A percentile compares a stretch with the other conserved stretches of the same genome.
These are phyloP conservation scores for Elgaria multicarinata DNA, from an alignment of 2,113 vertebrate genomes.

Conservation along the genomic window DNA sequence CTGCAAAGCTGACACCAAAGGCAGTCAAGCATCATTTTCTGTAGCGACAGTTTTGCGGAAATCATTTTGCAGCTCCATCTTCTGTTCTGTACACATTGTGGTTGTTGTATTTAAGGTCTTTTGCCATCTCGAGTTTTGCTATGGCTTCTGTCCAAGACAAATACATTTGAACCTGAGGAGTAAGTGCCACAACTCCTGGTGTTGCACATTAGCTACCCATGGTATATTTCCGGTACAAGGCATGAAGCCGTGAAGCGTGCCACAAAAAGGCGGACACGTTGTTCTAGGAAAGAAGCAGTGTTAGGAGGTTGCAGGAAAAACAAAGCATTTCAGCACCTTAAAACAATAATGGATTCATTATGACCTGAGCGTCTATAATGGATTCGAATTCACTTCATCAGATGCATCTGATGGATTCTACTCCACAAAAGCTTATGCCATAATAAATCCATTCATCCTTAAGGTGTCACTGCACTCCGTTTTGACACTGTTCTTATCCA, in stretches of 20 bases:
- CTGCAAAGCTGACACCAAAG: background rate
- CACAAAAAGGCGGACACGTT: background rate
- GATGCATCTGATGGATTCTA: background rate
- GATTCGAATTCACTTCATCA: no score
- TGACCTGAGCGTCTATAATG: background rate
- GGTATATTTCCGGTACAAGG: background rate
- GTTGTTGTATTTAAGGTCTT: background rate
- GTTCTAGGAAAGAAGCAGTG: background rate
- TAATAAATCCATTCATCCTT: background rate
- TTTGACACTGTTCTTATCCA: background rate
- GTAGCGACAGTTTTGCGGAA: background rate
- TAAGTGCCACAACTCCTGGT: background rate
- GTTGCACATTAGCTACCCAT: background rate
- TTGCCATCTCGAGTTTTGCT: background rate
- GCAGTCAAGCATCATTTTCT: background rate
- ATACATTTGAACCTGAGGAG: background rate
- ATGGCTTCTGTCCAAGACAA: background rate
- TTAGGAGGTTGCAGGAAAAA: background rate
- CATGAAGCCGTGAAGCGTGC: background rate
- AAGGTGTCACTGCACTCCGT: background rate
- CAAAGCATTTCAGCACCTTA: background rate
- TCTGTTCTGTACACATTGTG: background rate
- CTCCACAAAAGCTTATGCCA: background rate
- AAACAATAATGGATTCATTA: background rate
- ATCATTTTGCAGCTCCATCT: background rate